Conservation (phyloP, 2,797 vertebrate species). For the Pygocentrus nattereri region DNA sequence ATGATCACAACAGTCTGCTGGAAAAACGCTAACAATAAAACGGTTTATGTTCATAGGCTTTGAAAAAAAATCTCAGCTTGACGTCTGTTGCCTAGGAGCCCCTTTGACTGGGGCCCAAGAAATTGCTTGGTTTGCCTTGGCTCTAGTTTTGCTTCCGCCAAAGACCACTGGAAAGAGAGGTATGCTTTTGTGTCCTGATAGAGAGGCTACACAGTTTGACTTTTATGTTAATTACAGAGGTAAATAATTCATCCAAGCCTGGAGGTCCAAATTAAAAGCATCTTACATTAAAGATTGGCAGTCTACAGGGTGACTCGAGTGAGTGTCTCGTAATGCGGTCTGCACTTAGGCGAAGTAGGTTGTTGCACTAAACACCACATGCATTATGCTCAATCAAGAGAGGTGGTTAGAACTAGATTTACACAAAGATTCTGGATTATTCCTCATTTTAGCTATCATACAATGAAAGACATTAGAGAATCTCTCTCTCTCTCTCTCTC, state of each 20-base stretch:
- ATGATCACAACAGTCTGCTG: not conserved
- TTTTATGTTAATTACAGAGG: slow-evolving; percentile 39
- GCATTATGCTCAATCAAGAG: slow-evolving; percentile 42
- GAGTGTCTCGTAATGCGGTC: slow-evolving; percentile 33
- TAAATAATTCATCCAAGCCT: slow-evolving; percentile 53
- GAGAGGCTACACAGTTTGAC: slow-evolving; percentile 9
- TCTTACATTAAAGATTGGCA: slow-evolving; percentile 51
- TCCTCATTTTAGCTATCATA: slow-evolving; percentile 25
- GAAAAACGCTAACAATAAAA: not conserved
- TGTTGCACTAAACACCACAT: slow-evolving; percentile 44
- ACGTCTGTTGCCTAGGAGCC: not conserved
- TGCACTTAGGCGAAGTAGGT: slow-evolving; percentile 58
- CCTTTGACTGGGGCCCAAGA: not conserved
- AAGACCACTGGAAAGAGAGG: not conserved
- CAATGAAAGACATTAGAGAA: slow-evolving; percentile 5
- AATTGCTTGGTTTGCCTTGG: not conserved
- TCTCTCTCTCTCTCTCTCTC: not conserved
- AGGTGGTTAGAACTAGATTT: slow-evolving; percentile 25
- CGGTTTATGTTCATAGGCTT: not conserved
- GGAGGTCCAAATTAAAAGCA: slow-evolving; percentile 55
- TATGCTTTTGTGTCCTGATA: slow-evolving; percentile 41
- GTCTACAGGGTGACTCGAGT: slow-evolving; percentile 49
- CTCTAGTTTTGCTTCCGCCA: not conserved
- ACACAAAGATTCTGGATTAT: slow-evolving; percentile 6
- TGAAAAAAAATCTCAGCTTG: not conserved